Evolutionary conservation across 2,888 invertebrate species (phyloP).

Genomic region (Caenorhabditis sp.): DNA sequence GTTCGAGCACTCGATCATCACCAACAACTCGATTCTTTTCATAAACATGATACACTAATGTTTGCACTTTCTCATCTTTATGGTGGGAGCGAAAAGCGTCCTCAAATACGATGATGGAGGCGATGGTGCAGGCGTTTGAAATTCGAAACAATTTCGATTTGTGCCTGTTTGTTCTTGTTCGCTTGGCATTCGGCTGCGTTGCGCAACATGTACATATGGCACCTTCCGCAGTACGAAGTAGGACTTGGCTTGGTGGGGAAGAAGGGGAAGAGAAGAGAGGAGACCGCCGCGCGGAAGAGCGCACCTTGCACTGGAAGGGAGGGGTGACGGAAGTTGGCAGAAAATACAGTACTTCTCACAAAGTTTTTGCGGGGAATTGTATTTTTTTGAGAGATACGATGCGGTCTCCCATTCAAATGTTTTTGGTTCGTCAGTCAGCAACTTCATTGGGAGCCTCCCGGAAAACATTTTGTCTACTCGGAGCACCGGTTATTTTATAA

Average conservation of each 20-base stretch:
- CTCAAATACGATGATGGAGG: background rate
- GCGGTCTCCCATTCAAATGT: too few relatives aligned
- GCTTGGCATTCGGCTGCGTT: slow-evolving; percentile 11
- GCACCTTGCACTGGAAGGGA: too few relatives aligned
- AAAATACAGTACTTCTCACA: too few relatives aligned
- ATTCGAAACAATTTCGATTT: slow-evolving; percentile 42
- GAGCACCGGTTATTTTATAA: background rate
- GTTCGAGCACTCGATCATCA: slow-evolving; percentile 13
- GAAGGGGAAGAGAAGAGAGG: background rate
- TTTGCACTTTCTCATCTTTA: slow-evolving; percentile 48
- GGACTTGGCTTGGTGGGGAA: background rate
- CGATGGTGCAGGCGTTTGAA: slow-evolving; percentile 22
- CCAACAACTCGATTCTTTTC: slow-evolving; percentile 51
- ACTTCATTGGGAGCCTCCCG: too few relatives aligned
- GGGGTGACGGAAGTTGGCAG: slow-evolving; percentile 10
- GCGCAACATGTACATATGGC: slow-evolving; percentile 33
- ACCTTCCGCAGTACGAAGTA: slow-evolving; percentile 19
- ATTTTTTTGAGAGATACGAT: too few relatives aligned
- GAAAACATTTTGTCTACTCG: background rate
- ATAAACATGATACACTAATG: slow-evolving; percentile 63
- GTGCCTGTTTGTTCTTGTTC: slow-evolving; percentile 49
- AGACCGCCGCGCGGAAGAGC: too few relatives aligned
- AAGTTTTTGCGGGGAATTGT: too few relatives aligned
- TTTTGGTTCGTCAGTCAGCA: too few relatives aligned
- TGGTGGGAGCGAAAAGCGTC: slow-evolving; percentile 27